Evolutionary conservation across 2,113 vertebrate species (phyloP).

Genomic region (Myodes glareolus): DNA sequence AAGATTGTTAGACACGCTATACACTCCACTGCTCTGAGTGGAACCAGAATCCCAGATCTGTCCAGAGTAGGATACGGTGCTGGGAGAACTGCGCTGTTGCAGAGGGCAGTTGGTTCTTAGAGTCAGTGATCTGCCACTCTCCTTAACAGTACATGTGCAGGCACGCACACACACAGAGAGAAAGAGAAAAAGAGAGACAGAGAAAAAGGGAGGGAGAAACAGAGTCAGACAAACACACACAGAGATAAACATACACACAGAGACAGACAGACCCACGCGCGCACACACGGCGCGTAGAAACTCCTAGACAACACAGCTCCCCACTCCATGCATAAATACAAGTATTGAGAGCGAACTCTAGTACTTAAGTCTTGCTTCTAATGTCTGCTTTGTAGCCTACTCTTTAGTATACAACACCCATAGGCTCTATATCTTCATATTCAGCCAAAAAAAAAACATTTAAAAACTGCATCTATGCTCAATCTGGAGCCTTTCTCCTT

Average conservation of each 20-base stretch:
- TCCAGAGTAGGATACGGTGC: neutral
- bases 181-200: neutral
- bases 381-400: neutral
- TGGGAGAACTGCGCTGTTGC: rapidly evolving
- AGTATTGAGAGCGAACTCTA: neutral
- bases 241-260: neutral
- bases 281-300: neutral
- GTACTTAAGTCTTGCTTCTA: neutral
- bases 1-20: neutral
- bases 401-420: neutral
- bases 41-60: neutral
- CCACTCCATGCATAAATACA: neutral
- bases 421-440: neutral
- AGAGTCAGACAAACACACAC: neutral
- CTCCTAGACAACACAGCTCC: neutral
- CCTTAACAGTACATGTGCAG: neutral
- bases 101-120: neutral
- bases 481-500: neutral
- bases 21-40: neutral
- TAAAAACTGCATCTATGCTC: neutral
- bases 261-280: too few species aligned
- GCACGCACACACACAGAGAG: neutral
- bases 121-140: neutral
- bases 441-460: neutral
- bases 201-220: neutral